phyloP scores from a whole-genome alignment of 2,888 invertebrate species.

The Spodoptera picta region DNA sequence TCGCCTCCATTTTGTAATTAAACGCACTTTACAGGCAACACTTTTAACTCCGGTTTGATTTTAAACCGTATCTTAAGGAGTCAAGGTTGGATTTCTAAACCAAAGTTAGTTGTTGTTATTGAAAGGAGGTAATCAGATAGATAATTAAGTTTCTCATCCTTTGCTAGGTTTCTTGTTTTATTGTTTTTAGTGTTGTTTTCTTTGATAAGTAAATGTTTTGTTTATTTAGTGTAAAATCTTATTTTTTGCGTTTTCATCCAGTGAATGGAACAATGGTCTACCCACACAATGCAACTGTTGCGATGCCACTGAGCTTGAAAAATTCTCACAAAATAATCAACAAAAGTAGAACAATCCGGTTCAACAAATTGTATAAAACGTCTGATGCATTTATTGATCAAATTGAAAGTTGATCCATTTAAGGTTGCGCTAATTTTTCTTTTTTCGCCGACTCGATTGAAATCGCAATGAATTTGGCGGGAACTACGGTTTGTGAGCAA shows the following conservation, averaged over 20 bases:
- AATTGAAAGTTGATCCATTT: conserved; percentile 20
- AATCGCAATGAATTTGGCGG: conserved; percentile 24
- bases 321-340: neutral
- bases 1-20: conserved; percentile 59
- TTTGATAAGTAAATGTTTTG: neutral
- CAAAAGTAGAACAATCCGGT: neutral
- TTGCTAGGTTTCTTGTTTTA: neutral
- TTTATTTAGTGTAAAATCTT: no score
- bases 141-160: conserved; percentile 14
- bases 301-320: neutral
- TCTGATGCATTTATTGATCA: conserved; percentile 3
- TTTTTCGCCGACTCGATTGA: conserved; percentile 28
- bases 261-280: no score
- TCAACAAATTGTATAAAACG: conserved; percentile 1
- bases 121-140: conserved; percentile 16
- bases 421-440: conserved; percentile 24
- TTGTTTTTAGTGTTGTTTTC: neutral
- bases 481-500: neutral
- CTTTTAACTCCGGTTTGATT: conserved; percentile 25
- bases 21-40: conserved; percentile 39
- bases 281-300: no score
- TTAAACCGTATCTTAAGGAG: conserved; percentile 14
- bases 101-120: neutral
- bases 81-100: conserved; percentile 8
- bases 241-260: no score